phyloP scores from a whole-genome alignment of 2,888 invertebrate genomes.

The Deilephila elpenor region DNA sequence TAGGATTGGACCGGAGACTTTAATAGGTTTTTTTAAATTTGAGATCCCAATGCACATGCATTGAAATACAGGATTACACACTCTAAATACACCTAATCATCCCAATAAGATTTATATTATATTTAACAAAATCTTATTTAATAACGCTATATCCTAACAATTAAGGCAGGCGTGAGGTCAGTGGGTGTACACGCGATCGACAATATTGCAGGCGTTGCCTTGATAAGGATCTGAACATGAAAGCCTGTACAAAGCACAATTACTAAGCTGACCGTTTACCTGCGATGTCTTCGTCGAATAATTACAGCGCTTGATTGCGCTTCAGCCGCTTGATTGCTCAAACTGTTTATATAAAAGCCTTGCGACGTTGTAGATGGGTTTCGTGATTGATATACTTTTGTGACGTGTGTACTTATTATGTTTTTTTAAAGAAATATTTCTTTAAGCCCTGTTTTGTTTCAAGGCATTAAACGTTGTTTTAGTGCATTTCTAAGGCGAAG shows the following conservation, averaged over 20 bases:
- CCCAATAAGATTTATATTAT: no score
- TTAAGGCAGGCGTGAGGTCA: conserved; percentile 5
- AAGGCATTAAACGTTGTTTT: no score
- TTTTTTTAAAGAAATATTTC: no score
- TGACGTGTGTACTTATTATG: no score
- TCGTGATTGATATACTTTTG: neutral
- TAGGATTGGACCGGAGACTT: no score
- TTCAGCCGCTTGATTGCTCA: conserved; percentile 22
- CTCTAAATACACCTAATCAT: no score
- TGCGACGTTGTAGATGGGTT: neutral
- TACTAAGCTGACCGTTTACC: conserved; percentile 40
- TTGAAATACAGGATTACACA: no score
- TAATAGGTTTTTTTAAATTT: no score
- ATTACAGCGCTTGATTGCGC: conserved; percentile 45
- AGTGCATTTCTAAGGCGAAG: no score
- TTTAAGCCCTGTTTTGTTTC: no score
- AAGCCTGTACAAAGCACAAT: conserved; percentile 53
- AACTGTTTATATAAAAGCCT: neutral
- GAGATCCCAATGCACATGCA: no score
- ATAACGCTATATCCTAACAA: neutral
- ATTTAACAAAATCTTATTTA: no score
- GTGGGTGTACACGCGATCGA: conserved; percentile 59
- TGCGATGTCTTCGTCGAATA: conserved; percentile 40
- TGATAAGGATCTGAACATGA: conserved; percentile 67
- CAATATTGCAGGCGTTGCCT: conserved; percentile 51